phyloP scores from a whole-genome alignment of 2,797 vertebrate species.

The Macrochelys suwanniensis region DNA sequence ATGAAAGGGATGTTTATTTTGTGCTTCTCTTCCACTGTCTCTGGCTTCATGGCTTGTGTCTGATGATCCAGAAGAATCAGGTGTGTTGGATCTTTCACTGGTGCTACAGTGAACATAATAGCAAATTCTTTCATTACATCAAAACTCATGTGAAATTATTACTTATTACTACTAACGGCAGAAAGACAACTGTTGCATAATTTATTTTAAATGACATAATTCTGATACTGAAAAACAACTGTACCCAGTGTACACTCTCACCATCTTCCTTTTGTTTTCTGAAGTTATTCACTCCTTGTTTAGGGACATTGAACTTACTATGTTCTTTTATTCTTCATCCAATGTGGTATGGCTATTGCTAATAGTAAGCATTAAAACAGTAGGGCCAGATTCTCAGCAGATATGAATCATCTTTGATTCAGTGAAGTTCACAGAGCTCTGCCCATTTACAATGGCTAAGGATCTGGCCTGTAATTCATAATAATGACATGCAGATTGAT shows the following conservation, averaged over 20 bases:
- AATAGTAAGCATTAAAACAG: background rate
- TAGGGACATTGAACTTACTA: background rate
- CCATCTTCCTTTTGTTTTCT: background rate
- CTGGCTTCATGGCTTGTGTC: constrained; percentile 10
- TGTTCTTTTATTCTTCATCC: rapidly evolving
- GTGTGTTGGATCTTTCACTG: background rate
- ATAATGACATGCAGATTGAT: background rate
- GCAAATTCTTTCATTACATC: background rate
- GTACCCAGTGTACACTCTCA: background rate
- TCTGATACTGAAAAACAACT: background rate
- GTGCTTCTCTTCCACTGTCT: background rate
- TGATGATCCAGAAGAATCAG: background rate
- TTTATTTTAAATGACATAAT: background rate
- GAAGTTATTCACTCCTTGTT: rapidly evolving
- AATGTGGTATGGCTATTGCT: rapidly evolving
- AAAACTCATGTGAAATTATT: background rate
- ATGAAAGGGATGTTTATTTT: constrained; percentile 42
- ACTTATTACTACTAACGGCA: background rate
- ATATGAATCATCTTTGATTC: background rate
- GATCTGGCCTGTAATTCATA: background rate
- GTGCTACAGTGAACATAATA: rapidly evolving
- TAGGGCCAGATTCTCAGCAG: background rate
- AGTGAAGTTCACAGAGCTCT: background rate
- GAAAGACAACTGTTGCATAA: rapidly evolving
- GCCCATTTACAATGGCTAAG: background rate